Conservation (phyloP, 2,888 invertebrate species). For the Oxycera nigricornis region DNA sequence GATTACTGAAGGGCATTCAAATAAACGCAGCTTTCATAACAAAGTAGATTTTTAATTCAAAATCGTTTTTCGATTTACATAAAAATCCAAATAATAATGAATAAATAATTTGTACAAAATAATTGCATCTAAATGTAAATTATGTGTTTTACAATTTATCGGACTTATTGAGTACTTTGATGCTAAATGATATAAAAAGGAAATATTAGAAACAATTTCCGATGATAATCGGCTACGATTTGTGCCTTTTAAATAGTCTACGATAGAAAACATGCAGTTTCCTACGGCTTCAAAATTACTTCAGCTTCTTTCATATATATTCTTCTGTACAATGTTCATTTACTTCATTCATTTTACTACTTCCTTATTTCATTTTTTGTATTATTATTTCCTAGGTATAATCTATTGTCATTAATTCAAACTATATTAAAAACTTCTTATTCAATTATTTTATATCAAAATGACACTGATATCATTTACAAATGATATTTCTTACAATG, state of each 20-base stretch:
- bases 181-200: not conserved
- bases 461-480: not conserved
- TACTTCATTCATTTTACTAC: not conserved
- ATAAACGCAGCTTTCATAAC: too few species aligned
- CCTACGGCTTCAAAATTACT: not conserved
- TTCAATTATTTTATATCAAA: not conserved
- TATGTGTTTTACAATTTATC: not conserved
- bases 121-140: not conserved
- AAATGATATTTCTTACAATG: not conserved
- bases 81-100: conserved; percentile 26
- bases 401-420: conserved; percentile 25
- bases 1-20: too few species aligned
- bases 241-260: not conserved
- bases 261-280: not conserved
- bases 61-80: conserved; percentile 10
- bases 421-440: not conserved
- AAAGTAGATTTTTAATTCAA: conserved; percentile 29
- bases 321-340: not conserved
- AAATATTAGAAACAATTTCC: not conserved
- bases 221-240: not conserved
- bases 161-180: not conserved
- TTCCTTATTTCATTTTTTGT: not conserved
- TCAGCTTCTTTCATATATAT: not conserved
- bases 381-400: not conserved
- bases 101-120: conserved; percentile 34